Conservation (phyloP, 64 coral and sea anemone species). For the Acropora tenuis region DNA sequence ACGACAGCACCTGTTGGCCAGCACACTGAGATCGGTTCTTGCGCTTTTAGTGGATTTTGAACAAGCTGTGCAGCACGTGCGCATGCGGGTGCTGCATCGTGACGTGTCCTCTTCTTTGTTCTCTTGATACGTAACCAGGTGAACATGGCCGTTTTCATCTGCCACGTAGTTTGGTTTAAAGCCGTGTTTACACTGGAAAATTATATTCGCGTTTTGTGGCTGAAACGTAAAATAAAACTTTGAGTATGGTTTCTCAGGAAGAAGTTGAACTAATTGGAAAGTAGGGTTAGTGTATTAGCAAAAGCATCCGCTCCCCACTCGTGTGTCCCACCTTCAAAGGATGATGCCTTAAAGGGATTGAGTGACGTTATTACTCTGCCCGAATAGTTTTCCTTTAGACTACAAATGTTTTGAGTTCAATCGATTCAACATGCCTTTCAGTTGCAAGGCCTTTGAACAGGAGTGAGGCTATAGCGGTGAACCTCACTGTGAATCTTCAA, state of each 20-base stretch:
- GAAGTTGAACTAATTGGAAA: no score
- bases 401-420: no score
- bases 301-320: no score
- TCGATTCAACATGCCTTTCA: no score
- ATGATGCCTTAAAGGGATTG: no score
- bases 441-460: no score
- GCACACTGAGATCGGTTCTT: constrained; percentile 45
- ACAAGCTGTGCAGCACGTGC: constrained; percentile 45
- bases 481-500: no score
- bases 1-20: constrained; percentile 76
- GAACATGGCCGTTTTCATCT: constrained; percentile 48
- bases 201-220: constrained; percentile 34
- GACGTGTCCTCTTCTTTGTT: constrained; percentile 23
- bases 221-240: neutral
- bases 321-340: no score
- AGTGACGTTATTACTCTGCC: no score
- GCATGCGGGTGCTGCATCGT: neutral
- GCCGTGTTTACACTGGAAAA: constrained; percentile 72
- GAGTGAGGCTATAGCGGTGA: no score
- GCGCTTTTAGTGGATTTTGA: neutral
- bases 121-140: constrained; percentile 50
- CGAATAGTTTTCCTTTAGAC: no score
- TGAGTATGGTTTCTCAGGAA: neutral
- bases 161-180: constrained; percentile 69
- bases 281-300: no score